A percentile compares a stretch with the other conserved stretches of the same genome.
These are phyloP conservation scores for Scotopteryx bipunctaria DNA, from an alignment of 2,888 invertebrate genomes.

Conservation along the genomic window DNA sequence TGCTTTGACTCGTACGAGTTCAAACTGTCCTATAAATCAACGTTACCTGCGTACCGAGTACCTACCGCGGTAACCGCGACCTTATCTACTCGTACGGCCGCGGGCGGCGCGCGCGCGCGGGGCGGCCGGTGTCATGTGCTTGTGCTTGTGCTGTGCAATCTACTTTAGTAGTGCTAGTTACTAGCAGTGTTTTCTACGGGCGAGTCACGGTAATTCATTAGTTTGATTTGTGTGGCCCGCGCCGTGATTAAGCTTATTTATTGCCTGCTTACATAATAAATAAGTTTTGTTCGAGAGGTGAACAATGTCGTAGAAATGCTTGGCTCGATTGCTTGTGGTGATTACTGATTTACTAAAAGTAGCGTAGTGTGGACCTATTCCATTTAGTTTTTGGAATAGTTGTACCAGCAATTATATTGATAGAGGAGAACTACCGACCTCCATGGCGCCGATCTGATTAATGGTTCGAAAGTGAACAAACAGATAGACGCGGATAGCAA, in stretches of 20 bases:
- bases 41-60: not conserved
- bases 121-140: too few relatives aligned
- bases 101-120: too few relatives aligned
- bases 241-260: slow-evolving; percentile 38
- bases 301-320: slow-evolving; percentile 24
- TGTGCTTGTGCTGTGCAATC: too few relatives aligned
- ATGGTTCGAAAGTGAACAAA: too few relatives aligned
- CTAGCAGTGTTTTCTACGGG: not conserved
- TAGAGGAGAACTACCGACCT: too few relatives aligned
- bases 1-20: slow-evolving; percentile 10
- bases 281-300: slow-evolving; percentile 36
- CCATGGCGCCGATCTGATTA: too few relatives aligned
- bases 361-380: too few relatives aligned
- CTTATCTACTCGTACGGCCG: not conserved
- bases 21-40: slow-evolving; percentile 10
- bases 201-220: slow-evolving; percentile 37
- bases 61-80: not conserved
- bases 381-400: too few relatives aligned
- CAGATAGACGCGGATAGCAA: too few relatives aligned
- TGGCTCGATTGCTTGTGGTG: slow-evolving; percentile 1
- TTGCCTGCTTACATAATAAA: slow-evolving; percentile 31
- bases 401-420: too few relatives aligned
- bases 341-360: not conserved
- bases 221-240: slow-evolving; percentile 35
- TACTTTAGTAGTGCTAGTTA: not conserved